Base-by-base conservation (phyloP, 2,888 invertebrate genomes). In the Eudemis profundana region DNA sequence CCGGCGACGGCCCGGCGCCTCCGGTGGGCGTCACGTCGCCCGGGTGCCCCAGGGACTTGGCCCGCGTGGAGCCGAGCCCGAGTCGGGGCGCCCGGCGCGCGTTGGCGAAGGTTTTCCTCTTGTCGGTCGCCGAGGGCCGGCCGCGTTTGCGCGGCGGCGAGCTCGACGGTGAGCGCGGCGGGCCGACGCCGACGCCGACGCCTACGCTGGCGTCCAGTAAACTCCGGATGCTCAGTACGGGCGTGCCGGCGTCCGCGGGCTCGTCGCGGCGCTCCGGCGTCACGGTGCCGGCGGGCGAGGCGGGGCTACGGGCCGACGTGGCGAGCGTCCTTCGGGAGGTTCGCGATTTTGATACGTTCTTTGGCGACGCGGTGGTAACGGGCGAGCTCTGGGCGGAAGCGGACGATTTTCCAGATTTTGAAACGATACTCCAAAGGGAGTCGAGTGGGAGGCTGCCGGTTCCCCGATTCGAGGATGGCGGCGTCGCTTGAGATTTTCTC, bases 11-110 rank as follows among this genome's bases (percentile, higher is more conserved):
- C 60, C 84, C 82, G 0, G 87, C 81, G 0, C 79, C 83, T 56
- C 88, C 89, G 21, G 79, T 87, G 0, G 93, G 93, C 1, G 93
- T 92, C 0, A 86, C 79, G 5, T 76, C 76, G 51, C 83, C 82
- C 1, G 81, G 79, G 19, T 77, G 70, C 0, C 74, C 66, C 49
- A 79, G 60, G 4, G 85, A 85, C 56, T 79, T 82, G 0, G 85
- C 81, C 46, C 76, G 79, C 0, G 61, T n/a, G 1, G 72, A 70
- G 1, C 70, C 53, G 33, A 75, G 72, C 8, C 72, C 46, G 40
- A 57, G 72, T 59, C 70, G 78, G 0, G 74, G 68, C n/a, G 66
- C 75, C 0, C 78, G 69, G 0, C 66, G 78, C 5, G 82, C 85
- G 14, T 81, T 78, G 8, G 82, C 84, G 15, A 82, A 78, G 0